Conservation (phyloP, 2,888 invertebrate genomes). For the Amorpha juglandis region DNA sequence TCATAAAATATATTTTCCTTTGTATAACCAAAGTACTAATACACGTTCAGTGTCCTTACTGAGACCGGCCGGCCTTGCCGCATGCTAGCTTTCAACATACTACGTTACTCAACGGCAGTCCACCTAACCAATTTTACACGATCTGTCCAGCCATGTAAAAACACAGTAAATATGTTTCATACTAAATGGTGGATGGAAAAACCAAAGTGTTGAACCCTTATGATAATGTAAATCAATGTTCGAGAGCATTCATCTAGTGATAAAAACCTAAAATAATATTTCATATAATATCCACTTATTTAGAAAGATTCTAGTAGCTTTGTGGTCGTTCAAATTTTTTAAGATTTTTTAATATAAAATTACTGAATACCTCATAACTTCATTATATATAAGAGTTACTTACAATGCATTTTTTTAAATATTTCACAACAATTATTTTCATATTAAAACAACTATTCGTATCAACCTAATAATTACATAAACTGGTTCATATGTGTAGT, state of each 20-base stretch:
- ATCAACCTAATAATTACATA: neutral
- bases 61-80: slow-evolving; percentile 65
- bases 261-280: no score
- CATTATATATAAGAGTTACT: no score
- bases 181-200: slow-evolving; percentile 30
- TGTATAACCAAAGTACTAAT: slow-evolving; percentile 34
- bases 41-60: slow-evolving; percentile 61
- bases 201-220: slow-evolving; percentile 43
- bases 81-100: slow-evolving; percentile 65
- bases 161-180: slow-evolving; percentile 34
- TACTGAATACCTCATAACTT: no score
- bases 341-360: no score
- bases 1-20: slow-evolving; percentile 26
- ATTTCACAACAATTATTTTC: slow-evolving; percentile 1
- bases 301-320: no score
- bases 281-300: no score
- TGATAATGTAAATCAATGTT: slow-evolving; percentile 38
- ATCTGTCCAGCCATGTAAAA: slow-evolving; percentile 34
- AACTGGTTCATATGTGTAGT: slow-evolving; percentile 8
- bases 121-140: slow-evolving; percentile 39
- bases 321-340: no score
- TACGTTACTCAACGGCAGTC: slow-evolving; percentile 55
- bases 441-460: slow-evolving; percentile 8
- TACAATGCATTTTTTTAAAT: neutral
- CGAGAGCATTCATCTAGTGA: slow-evolving; percentile 3